These are phyloP conservation scores for Borostomias antarcticus DNA, from an alignment of 2,797 vertebrate genomes.

Conservation along the genomic window DNA sequence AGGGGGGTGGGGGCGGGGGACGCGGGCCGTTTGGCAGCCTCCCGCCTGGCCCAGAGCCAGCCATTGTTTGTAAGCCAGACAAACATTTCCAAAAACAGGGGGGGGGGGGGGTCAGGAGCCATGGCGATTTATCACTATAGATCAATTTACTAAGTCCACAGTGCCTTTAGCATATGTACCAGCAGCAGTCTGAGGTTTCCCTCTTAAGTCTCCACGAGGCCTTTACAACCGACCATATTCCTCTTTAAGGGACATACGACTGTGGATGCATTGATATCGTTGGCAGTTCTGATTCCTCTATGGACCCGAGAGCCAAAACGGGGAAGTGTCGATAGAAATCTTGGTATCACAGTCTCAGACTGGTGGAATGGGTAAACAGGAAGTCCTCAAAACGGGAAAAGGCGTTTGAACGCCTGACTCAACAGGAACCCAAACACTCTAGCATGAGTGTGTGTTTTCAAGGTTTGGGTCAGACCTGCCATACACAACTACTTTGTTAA, in stretches of 20 bases:
- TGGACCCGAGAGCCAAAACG: background rate
- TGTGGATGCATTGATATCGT: background rate
- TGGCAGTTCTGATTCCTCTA: slow-evolving; percentile 3
- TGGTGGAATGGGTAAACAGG: slow-evolving; percentile 38
- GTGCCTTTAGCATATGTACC: background rate
- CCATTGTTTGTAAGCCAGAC: slow-evolving; percentile 75
- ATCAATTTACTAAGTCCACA: background rate
- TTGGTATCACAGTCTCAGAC: background rate
- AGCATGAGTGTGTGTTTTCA: too few relatives aligned
- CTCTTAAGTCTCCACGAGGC: background rate
- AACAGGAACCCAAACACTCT: slow-evolving; percentile 39
- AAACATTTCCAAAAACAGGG: slow-evolving; percentile 71
- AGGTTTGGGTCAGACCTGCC: too few relatives aligned
- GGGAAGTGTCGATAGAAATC: background rate
- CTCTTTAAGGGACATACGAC: background rate
- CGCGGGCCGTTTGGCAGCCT: slow-evolving; percentile 58
- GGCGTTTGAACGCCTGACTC: slow-evolving; percentile 30
- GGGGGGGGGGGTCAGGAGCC: slow-evolving; percentile 51
- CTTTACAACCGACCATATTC: too few relatives aligned
- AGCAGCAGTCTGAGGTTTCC: background rate
- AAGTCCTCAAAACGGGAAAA: slow-evolving; percentile 37
- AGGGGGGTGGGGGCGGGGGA: slow-evolving; percentile 40
- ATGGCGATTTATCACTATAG: slow-evolving; percentile 29
- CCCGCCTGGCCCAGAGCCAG: slow-evolving; percentile 61
- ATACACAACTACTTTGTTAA: background rate